These are phyloP conservation scores for Psilanteris sp. DNA, from an alignment of 1,140 invertebrate genomes.

Conservation along the genomic window DNA sequence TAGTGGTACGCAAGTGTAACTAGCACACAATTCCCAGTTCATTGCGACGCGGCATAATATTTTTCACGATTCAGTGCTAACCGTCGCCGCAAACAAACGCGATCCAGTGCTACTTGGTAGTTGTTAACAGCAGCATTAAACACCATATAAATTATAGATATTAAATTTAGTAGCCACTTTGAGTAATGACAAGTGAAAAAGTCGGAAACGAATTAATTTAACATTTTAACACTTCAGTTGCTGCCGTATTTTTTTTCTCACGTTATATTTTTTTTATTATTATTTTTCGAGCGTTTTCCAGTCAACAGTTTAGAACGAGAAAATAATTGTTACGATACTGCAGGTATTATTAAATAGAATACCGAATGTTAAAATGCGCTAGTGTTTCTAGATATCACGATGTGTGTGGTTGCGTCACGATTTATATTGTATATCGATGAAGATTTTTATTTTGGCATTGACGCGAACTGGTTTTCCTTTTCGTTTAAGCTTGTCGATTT, in stretches of 20 bases:
- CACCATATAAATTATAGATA: conserved; percentile 57
- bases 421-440: no score
- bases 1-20: conserved; percentile 53
- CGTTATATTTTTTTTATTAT: conserved; percentile 16
- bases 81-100: conserved; percentile 55
- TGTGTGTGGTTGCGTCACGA: no score
- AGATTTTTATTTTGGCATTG: no score
- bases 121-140: conserved; percentile 38
- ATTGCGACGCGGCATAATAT: conserved; percentile 51
- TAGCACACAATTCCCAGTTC: conserved; percentile 51
- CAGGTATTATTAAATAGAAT: no score
- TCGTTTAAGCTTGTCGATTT: no score
- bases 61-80: conserved; percentile 56
- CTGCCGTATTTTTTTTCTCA: conserved; percentile 34
- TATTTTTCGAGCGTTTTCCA: no score
- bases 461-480: no score
- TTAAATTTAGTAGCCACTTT: conserved; percentile 11
- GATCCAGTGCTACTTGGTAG: conserved; percentile 11
- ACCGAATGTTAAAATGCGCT: no score
- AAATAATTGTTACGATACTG: no score
- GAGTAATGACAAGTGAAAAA: conserved; percentile 32
- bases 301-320: no score
- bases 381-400: no score
- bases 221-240: conserved; percentile 26
- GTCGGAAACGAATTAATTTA: conserved; percentile 53